These are phyloP conservation scores for Toxotes jaculatrix DNA, from an alignment of 2,113 vertebrate species.

Conservation along the genomic window DNA sequence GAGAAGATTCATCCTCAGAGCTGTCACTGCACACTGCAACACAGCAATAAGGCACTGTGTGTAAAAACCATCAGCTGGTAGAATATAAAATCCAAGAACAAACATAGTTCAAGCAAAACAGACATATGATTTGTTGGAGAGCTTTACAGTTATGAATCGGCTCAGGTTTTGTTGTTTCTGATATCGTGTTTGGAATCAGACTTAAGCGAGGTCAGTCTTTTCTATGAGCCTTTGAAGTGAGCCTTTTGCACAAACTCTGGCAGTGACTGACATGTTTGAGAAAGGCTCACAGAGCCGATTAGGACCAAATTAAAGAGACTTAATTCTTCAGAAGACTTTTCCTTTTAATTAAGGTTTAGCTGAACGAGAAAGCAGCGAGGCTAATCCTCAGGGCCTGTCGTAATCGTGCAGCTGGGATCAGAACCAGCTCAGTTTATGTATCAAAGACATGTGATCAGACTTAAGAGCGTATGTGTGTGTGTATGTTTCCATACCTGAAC, in stretches of 20 bases:
- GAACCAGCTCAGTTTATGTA: constrained; percentile 31
- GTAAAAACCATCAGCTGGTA: not conserved
- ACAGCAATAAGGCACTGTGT: not conserved
- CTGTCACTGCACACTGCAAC: constrained; percentile 89
- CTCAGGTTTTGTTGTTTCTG: constrained; percentile 17
- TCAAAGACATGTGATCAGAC: constrained; percentile 55
- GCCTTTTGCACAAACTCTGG: constrained; percentile 23
- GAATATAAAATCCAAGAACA: not conserved
- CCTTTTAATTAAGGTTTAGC: constrained; percentile 57
- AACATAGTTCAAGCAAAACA: not conserved
- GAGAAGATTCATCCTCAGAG: constrained; percentile 89
- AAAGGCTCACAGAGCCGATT: constrained; percentile 55
- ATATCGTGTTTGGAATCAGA: constrained; percentile 5
- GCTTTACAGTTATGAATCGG: not conserved
- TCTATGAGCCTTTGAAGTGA: constrained; percentile 53
- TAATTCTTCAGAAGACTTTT: constrained; percentile 57
- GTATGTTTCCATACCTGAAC: constrained; percentile 86
- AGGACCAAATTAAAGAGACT: constrained; percentile 55
- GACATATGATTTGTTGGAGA: not conserved
- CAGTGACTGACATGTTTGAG: constrained; percentile 49
- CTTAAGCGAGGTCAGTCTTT: constrained; percentile 27
- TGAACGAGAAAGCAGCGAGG: constrained; percentile 5
- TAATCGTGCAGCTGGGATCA: constrained; percentile 46
- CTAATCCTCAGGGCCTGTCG: constrained; percentile 50
- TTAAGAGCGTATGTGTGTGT: constrained; percentile 22